Percentiles rank a stretch among this genome's conserved stretches.
Evolutionary conservation across 2,113 vertebrate genomes (phyloP).

Genomic region (Zapornia atra): DNA sequence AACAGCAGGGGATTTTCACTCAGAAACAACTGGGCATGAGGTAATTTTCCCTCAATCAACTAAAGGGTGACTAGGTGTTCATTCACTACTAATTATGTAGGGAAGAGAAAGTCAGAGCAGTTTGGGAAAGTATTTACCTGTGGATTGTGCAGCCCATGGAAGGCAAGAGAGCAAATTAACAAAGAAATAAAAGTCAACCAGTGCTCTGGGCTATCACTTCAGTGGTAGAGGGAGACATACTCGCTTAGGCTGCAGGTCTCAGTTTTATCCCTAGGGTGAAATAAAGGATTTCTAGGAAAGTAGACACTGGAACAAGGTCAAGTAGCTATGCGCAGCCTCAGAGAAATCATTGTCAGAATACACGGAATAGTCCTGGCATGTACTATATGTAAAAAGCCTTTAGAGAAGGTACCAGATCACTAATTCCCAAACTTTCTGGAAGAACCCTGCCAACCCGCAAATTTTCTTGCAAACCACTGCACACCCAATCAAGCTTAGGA

Average conservation of each 20-base stretch:
- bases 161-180: background rate
- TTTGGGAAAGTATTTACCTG: background rate
- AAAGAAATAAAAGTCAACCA: background rate
- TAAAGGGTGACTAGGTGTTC: constrained; percentile 33
- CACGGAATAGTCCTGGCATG: background rate
- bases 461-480: constrained; percentile 42
- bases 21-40: background rate
- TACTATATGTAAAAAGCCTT: background rate
- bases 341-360: background rate
- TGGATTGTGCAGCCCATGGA: background rate
- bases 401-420: constrained; percentile 4
- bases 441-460: constrained; percentile 44
- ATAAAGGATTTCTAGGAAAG: constrained; percentile 29
- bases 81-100: background rate
- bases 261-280: background rate
- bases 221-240: background rate
- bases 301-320: constrained; percentile 9
- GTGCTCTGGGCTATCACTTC: background rate
- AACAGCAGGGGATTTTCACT: constrained; percentile 57
- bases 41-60: constrained; percentile 4
- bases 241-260: background rate
- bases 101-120: background rate
- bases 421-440: background rate
- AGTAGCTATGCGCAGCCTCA: background rate
- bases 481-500: constrained; percentile 7